A percentile compares a stretch with the other conserved stretches of the same genome.
These are phyloP conservation scores for Synergus umbraculus DNA, from an alignment of 2,888 invertebrate genomes.

Conservation along the genomic window DNA sequence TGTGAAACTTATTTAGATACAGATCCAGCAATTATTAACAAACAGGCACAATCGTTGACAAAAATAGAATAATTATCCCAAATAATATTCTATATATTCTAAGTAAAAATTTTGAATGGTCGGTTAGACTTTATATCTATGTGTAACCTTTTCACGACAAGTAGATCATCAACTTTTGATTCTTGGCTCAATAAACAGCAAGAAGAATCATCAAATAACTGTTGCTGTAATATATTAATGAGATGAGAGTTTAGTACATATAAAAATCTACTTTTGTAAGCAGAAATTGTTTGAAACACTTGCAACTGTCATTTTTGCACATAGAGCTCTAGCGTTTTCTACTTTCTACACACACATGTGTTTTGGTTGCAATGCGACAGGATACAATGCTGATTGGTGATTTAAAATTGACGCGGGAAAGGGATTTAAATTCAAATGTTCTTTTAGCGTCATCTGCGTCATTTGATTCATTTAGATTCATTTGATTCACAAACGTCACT, in stretches of 20 bases:
- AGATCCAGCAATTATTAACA: neutral
- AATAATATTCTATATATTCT: neutral
- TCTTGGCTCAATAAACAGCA: neutral
- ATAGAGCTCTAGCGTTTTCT: too few species aligned
- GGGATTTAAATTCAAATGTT: neutral
- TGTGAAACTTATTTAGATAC: neutral
- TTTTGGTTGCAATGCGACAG: neutral
- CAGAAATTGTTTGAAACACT: neutral
- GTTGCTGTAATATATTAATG: neutral
- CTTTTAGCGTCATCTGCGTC: too few species aligned
- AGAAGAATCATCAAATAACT: neutral
- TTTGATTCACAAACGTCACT: neutral
- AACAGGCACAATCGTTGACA: neutral
- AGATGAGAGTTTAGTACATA: neutral
- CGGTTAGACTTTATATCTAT: neutral
- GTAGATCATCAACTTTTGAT: neutral
- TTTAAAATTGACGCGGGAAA: neutral
- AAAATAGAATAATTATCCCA: neutral
- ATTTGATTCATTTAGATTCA: neutral
- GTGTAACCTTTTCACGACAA: neutral
- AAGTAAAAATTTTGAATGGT: neutral
- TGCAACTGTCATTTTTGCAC: neutral
- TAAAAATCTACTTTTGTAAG: neutral
- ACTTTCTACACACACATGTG: too few species aligned
- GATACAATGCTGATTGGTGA: neutral